phyloP scores from a whole-genome alignment of 1,140 invertebrate species.

The Eueides isabella region DNA sequence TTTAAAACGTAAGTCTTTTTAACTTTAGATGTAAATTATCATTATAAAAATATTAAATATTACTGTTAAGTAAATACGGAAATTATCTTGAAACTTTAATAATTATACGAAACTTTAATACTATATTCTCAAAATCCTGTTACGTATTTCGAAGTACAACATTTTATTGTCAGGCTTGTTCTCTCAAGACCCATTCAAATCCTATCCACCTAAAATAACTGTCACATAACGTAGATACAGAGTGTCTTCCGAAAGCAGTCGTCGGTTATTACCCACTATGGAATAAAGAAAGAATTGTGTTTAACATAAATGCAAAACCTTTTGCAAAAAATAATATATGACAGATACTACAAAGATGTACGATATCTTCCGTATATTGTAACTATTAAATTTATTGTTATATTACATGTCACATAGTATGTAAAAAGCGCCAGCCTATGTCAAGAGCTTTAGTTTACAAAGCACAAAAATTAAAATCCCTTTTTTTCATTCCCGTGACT shows the following conservation, averaged over 20 bases:
- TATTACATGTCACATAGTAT: too few relatives aligned
- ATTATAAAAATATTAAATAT: neutral
- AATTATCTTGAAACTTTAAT: neutral
- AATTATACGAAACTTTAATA: too few relatives aligned
- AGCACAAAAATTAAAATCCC: too few relatives aligned
- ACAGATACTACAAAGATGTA: too few relatives aligned
- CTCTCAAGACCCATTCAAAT: conserved; percentile 58
- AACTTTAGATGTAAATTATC: neutral
- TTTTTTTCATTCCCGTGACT: too few relatives aligned
- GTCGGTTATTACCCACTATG: neutral
- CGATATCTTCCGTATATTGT: neutral
- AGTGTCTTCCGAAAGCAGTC: conserved; percentile 45
- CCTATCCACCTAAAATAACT: conserved; percentile 63
- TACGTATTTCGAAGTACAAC: conserved; percentile 46
- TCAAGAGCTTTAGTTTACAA: too few relatives aligned
- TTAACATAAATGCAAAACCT: neutral
- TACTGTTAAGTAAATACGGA: too few relatives aligned
- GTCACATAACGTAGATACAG: conserved; percentile 67
- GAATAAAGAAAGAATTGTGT: neutral
- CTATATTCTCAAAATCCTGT: neutral
- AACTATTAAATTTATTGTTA: too few relatives aligned
- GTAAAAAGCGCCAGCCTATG: too few relatives aligned
- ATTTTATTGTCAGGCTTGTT: conserved; percentile 60
- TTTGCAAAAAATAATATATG: neutral
- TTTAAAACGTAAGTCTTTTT: neutral